Conservation (phyloP, 2,888 invertebrate species). For the Campoplex capitator region DNA sequence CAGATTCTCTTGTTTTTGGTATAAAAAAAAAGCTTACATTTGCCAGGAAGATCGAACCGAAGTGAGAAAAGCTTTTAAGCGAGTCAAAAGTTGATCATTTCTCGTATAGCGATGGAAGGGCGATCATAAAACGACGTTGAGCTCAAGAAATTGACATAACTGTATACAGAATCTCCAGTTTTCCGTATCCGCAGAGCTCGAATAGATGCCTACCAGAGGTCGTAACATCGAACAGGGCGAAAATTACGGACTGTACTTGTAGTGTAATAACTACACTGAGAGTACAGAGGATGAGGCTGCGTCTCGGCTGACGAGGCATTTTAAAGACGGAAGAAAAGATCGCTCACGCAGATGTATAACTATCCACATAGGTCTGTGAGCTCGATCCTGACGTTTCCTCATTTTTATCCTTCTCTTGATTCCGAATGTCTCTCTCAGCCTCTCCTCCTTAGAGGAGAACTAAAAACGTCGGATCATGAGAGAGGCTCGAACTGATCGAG, state of each 20-base stretch:
- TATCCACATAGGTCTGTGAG: neutral
- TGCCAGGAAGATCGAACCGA: too few species aligned
- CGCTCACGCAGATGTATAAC: constrained; percentile 27
- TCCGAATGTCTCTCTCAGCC: too few species aligned
- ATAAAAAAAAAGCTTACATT: too few species aligned
- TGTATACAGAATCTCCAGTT: constrained; percentile 11
- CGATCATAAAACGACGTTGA: neutral
- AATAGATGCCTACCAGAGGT: neutral
- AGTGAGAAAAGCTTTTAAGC: neutral
- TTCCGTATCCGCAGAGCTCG: neutral
- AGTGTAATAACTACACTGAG: constrained; percentile 18
- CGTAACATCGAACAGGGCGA: constrained; percentile 1
- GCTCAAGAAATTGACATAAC: neutral
- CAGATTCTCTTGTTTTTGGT: too few species aligned
- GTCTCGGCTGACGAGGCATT: constrained; percentile 23
- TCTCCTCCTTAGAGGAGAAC: neutral
- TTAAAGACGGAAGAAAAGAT: constrained; percentile 29
- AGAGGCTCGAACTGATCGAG: constrained; percentile 8
- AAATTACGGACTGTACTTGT: constrained; percentile 6
- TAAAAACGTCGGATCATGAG: constrained; percentile 14
- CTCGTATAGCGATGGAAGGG: neutral
- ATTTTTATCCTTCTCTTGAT: too few species aligned
- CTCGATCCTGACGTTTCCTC: neutral
- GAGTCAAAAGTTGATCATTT: neutral
- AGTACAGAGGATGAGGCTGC: neutral